These are phyloP conservation scores for Taenioides sp. DNA, from an alignment of 2,797 vertebrate species.

Conservation along the genomic window DNA sequence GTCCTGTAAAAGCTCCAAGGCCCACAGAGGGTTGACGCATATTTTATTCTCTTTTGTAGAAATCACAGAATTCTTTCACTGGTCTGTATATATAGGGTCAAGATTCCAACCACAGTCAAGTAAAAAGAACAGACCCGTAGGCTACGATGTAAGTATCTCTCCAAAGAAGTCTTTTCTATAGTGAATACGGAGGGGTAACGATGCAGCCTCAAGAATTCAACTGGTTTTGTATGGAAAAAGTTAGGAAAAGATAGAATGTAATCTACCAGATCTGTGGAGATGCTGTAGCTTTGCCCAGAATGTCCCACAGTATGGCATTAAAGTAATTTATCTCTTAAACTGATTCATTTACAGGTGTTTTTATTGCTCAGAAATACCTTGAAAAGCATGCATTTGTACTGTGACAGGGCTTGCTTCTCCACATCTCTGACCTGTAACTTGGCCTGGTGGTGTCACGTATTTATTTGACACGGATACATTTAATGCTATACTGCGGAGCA, in stretches of 20 bases:
- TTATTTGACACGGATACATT: no score
- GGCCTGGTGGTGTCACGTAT: no score
- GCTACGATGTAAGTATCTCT: neutral
- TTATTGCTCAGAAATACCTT: no score
- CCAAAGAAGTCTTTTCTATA: neutral
- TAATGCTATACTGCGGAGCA: no score
- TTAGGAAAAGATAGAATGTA: neutral
- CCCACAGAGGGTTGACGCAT: slow-evolving; percentile 3
- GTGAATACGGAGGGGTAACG: neutral
- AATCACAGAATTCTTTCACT: slow-evolving; percentile 3
- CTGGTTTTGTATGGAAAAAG: neutral
- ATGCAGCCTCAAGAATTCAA: neutral
- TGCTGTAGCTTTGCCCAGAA: no score
- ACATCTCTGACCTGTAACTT: no score
- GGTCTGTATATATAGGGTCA: neutral
- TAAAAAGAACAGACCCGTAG: neutral
- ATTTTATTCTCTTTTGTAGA: slow-evolving; percentile 10
- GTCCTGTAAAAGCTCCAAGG: neutral
- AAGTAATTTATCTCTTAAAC: no score
- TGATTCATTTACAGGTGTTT: no score
- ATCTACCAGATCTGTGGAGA: no score
- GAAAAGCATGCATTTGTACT: no score
- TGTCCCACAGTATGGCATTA: no score
- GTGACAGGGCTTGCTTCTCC: no score
- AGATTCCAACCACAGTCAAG: neutral